Evolutionary conservation across 2,888 invertebrate species (phyloP).

Genomic region (Hirtodrosophila confusa): DNA sequence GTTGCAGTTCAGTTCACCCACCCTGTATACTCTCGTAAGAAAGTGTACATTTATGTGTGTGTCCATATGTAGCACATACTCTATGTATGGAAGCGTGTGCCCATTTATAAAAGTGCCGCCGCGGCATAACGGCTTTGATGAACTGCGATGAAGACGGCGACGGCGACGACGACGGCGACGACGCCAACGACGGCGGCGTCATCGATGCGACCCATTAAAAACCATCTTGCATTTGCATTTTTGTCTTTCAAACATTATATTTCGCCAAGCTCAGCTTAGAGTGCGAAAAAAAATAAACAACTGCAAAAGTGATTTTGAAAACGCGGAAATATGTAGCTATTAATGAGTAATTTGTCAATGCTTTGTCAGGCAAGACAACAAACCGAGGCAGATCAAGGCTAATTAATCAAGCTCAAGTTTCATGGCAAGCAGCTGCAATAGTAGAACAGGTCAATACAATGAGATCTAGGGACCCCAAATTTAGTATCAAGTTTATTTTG

Average conservation of each 20-base stretch:
- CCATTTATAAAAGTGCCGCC: constrained; percentile 47
- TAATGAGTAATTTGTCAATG: constrained; percentile 9
- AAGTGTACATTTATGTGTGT: no score
- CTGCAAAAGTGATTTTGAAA: constrained; percentile 22
- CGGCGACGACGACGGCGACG: no score
- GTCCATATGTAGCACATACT: background rate
- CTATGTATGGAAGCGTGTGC: constrained; percentile 33
- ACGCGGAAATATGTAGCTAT: constrained; percentile 28
- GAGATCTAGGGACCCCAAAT: no score
- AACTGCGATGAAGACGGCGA: constrained; percentile 1
- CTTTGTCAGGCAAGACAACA: constrained; percentile 10
- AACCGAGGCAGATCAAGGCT: no score
- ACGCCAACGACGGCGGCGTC: constrained; percentile 8
- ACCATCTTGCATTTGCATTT: constrained; percentile 54
- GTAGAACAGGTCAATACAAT: no score
- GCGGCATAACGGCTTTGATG: constrained; percentile 53
- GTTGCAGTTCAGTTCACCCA: no score
- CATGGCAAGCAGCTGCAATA: no score
- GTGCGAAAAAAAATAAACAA: constrained; percentile 19
- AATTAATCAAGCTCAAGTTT: no score
- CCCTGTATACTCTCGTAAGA: no score
- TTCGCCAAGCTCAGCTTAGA: constrained; percentile 11
- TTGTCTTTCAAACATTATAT: background rate
- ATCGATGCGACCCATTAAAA: constrained; percentile 45
- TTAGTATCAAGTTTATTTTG: no score